Conservation (phyloP, 1,140 invertebrate species). For the Goniozus legneri region DNA sequence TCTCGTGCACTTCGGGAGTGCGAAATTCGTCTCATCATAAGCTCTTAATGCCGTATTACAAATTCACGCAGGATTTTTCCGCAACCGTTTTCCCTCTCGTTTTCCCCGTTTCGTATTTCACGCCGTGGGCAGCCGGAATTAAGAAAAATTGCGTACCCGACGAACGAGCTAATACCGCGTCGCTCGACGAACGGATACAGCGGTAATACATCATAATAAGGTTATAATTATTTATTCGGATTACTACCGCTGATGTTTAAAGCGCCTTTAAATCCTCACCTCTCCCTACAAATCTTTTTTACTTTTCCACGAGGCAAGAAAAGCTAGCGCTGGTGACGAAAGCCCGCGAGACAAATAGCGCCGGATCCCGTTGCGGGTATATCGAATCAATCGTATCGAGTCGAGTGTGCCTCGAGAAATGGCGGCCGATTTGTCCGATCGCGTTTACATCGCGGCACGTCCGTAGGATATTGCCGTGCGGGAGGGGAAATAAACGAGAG, state of each 20-base stretch:
- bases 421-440: slow-evolving; percentile 19
- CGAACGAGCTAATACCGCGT: background rate
- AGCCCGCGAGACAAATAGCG: no score
- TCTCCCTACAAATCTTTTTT: background rate
- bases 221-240: no score
- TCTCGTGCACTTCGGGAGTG: no score
- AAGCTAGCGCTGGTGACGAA: no score
- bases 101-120: background rate
- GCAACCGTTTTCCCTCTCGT: slow-evolving; percentile 3
- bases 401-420: slow-evolving; percentile 7
- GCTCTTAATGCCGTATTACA: slow-evolving; percentile 20
- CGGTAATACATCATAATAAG: no score
- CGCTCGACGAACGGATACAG: slow-evolving; percentile 2
- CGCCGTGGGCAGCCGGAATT: slow-evolving; percentile 10
- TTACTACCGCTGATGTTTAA: no score
- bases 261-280: background rate
- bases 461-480: background rate
- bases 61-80: slow-evolving; percentile 22
- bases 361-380: no score
- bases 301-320: background rate
- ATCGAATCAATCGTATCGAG: slow-evolving; percentile 5
- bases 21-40: no score
- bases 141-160: slow-evolving; percentile 5
- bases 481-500: slow-evolving; percentile 7
- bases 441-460: slow-evolving; percentile 17